These are phyloP conservation scores for Saguinus imperator DNA, from an alignment of 2,113 vertebrate genomes.

Conservation along the genomic window DNA sequence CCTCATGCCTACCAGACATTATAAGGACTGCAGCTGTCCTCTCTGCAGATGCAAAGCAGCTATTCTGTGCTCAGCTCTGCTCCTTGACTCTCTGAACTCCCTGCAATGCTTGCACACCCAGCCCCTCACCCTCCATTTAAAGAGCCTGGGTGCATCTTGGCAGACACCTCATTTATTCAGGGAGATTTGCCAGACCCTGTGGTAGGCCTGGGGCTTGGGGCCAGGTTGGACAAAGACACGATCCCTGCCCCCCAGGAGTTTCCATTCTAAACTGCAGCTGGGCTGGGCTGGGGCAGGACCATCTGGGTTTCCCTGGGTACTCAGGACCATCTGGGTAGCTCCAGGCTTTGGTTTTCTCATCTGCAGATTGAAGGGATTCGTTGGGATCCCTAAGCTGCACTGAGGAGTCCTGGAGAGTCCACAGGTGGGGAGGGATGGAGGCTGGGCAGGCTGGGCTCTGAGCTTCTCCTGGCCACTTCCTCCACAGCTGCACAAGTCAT, in stretches of 20 bases:
- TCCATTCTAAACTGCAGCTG: background rate
- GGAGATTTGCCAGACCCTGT: background rate
- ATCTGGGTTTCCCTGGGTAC: background rate
- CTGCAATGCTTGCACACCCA: fast-evolving
- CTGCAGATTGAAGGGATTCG: background rate
- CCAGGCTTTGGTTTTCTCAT: background rate
- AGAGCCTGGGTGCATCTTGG: background rate
- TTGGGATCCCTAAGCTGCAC: background rate
- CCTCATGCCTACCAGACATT: background rate
- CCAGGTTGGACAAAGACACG: background rate
- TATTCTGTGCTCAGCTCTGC: background rate
- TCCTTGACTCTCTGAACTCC: background rate
- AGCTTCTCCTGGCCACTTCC: background rate
- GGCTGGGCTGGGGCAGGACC: background rate
- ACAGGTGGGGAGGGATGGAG: background rate
- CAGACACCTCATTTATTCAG: background rate
- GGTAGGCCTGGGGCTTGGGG: background rate
- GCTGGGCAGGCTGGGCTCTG: background rate
- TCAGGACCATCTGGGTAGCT: background rate
- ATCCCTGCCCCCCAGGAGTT: background rate
- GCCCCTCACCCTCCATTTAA: background rate
- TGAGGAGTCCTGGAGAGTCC: background rate
- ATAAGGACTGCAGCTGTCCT: background rate
- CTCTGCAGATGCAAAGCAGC: background rate
- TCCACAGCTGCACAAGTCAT: background rate